These are phyloP conservation scores for Gila robusta DNA, from an alignment of 2,797 vertebrate genomes.

Conservation along the genomic window DNA sequence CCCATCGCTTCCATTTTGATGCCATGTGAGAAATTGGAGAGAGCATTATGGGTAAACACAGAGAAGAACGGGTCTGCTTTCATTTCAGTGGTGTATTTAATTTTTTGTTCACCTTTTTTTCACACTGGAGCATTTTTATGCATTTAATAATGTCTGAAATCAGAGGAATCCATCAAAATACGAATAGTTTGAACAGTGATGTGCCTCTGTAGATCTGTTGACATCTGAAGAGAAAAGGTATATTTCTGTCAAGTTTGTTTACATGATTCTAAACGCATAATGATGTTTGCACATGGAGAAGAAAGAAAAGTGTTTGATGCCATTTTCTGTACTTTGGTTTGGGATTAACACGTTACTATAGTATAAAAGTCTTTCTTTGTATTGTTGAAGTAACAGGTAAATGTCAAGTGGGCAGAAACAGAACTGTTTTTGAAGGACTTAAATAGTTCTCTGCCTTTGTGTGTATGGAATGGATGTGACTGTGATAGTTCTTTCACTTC, in stretches of 20 bases:
- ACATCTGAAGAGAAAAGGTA: not conserved
- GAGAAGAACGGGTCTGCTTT: conserved; percentile 23
- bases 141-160: conserved; percentile 47
- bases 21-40: conserved; percentile 86
- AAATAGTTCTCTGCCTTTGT: not conserved
- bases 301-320: conserved; percentile 24
- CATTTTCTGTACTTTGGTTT: conserved; percentile 29
- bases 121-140: conserved; percentile 38
- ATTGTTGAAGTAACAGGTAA: conserved; percentile 9
- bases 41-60: conserved; percentile 49
- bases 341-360: conserved; percentile 16
- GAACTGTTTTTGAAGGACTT: conserved; percentile 45
- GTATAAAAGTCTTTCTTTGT: not conserved
- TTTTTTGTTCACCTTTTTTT: conserved; percentile 51
- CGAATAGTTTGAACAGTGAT: not conserved
- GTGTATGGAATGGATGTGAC: conserved; percentile 15
- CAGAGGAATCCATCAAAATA: conserved; percentile 10
- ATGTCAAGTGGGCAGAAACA: conserved; percentile 39
- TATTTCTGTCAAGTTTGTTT: conserved; percentile 9
- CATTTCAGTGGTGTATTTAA: conserved; percentile 49
- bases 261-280: conserved; percentile 12
- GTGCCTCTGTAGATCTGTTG: not conserved
- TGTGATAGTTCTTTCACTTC: not conserved
- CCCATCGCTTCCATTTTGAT: conserved; percentile 97
- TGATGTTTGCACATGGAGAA: conserved; percentile 3